Conservation (phyloP, 2,113 vertebrate genomes). For the Syrrhaptes paradoxus region DNA sequence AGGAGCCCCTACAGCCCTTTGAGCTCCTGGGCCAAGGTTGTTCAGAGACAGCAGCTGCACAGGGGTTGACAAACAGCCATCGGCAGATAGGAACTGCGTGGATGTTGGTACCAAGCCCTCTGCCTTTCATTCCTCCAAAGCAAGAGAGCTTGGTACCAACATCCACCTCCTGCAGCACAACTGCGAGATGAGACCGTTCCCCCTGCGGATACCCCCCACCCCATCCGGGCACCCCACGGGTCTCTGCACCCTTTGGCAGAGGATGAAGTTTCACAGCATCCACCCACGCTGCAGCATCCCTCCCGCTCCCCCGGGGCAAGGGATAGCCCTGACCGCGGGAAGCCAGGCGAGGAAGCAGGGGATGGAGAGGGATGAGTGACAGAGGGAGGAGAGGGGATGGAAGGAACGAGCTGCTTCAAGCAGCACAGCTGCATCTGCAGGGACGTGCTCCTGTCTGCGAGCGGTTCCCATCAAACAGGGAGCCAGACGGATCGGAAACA, state of each 20-base stretch:
- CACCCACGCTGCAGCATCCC: not conserved
- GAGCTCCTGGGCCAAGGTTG: not conserved
- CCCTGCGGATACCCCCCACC: not conserved
- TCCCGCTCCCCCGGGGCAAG: not conserved
- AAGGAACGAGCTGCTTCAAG: not conserved
- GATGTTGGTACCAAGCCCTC: not conserved
- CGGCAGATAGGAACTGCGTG: not conserved
- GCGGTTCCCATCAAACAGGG: not conserved
- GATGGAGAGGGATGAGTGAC: not conserved
- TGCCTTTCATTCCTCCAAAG: not conserved
- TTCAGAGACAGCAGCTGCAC: not conserved
- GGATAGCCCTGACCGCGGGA: not conserved
- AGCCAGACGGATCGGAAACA: not conserved
- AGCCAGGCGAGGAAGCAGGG: not conserved
- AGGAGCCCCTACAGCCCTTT: not conserved
- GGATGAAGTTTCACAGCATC: not conserved
- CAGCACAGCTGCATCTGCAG: not conserved
- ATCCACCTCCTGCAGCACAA: rapidly evolving
- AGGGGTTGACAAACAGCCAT: not conserved
- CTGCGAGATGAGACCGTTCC: not conserved
- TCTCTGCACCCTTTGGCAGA: not conserved
- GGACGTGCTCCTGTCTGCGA: not conserved
- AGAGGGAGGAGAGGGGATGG: not conserved
- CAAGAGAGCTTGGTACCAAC: not conserved
- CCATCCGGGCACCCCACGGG: not conserved